phyloP scores from a whole-genome alignment of 1,140 invertebrate genomes.

The Chlorops oryzae region DNA sequence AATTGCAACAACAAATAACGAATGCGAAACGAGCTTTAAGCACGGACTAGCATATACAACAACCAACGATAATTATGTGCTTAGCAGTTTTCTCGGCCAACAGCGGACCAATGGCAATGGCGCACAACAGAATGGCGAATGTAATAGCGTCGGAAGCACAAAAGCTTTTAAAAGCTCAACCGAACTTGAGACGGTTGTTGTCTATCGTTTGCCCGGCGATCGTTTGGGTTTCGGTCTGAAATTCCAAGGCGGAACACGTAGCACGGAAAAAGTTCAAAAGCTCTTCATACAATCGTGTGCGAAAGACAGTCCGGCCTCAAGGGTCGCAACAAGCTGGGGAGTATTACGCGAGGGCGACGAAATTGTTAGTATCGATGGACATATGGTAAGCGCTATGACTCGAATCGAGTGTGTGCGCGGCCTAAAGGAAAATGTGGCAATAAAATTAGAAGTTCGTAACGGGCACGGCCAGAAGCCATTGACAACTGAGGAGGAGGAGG shows the following conservation, averaged over 20 bases:
- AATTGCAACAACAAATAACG: slow-evolving; percentile 3
- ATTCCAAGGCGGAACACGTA: slow-evolving; percentile 82
- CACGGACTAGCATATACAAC: too few species aligned
- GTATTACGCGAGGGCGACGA: slow-evolving; percentile 76
- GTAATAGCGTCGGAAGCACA: too few species aligned
- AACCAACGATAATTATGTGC: too few species aligned
- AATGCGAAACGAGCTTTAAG: slow-evolving; percentile 21
- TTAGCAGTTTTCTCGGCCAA: too few species aligned
- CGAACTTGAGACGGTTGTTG: slow-evolving; percentile 64
- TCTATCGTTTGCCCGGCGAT: slow-evolving; percentile 80
- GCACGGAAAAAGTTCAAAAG: slow-evolving; percentile 62
- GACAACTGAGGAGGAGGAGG: slow-evolving; percentile 34
- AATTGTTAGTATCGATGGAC: slow-evolving; percentile 76
- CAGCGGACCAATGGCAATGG: too few species aligned
- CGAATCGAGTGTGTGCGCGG: slow-evolving; percentile 79
- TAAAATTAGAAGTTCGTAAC: slow-evolving; percentile 65
- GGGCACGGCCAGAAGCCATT: slow-evolving; percentile 49
- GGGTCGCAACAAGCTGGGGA: slow-evolving; percentile 72
- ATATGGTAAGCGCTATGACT: slow-evolving; percentile 69
- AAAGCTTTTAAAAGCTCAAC: too few species aligned
- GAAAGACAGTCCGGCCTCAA: slow-evolving; percentile 77
- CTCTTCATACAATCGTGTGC: slow-evolving; percentile 86
- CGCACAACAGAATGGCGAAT: too few species aligned
- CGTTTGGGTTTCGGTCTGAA: slow-evolving; percentile 83
- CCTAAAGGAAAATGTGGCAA: slow-evolving; percentile 75